Base-by-base conservation (phyloP, 2,888 invertebrate genomes). In the Pseudococcus jackbeardsleyi region DNA sequence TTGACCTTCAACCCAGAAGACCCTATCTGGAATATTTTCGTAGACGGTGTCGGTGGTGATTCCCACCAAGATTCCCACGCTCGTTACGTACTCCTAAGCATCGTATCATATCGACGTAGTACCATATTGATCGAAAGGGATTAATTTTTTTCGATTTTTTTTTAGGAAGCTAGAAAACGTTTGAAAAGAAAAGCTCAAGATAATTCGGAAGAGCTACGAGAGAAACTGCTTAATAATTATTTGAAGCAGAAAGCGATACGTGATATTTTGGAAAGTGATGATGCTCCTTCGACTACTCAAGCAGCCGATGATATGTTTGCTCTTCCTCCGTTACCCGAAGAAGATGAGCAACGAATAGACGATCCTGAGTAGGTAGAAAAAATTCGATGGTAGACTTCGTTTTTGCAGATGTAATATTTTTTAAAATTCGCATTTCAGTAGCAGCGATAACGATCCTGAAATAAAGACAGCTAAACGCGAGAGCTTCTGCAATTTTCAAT, bases 221-320 rank as follows among this genome's bases (percentile, higher is more conserved):
- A 95, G 91, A 94, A 97, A 91, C 92, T 96, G 59, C 92, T 96
- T 54, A 93, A 94, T 86, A 94, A 96, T 85, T 91, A 97, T 19
- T 93, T 96, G 89, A 96, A 96, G 91, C 96, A 96, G 91, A 94
- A 95, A 26, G 96, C 95, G 0, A 94, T 98, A n/a, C 89, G 90
- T 54, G 89, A 90, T 82, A 89, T 90, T 6, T 77, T 90, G n/a
- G 90, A 90, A 15, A 90, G 89, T 54, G 89, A 90, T 17, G 89
- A 90, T 68, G 86, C 88, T 46, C 89, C 89, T 68, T 54, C 85
- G 12, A 88, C 77, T 42, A 77, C 22, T 88, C 89, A 89, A 4
- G 72, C 88, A 17, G 88, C 89, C 72, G 89, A 90, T 54, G 89
- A 89, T 33, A 91, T 96, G 89, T 96, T 95, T 90, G 94, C 93